Base-by-base conservation (phyloP, 30 jellyfish, hydroid and myxozoan genomes). In the Nemopilema nomurai region DNA sequence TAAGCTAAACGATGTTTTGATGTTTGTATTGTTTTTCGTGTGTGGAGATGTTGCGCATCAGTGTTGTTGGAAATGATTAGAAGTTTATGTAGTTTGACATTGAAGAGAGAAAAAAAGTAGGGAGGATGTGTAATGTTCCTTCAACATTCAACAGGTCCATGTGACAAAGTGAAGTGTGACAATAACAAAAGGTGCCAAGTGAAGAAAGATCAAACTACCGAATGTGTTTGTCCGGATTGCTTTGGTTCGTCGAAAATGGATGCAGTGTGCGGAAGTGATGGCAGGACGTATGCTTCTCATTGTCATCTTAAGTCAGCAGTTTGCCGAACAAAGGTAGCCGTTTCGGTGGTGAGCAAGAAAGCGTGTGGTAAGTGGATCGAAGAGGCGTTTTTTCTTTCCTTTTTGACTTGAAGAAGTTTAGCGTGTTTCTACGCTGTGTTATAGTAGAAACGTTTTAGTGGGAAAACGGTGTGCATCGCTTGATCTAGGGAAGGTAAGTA, bases 221-320 rank as follows among this genome's bases (percentile, higher is more conserved):
- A 77, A 69, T 90, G 97, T 74, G 51, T 77, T 25, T 90, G 97
- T 72, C 81, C 86, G 62, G 8, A n/a, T 0, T 90, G 97, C 68
- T 28, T n/a, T 0, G 23, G 53, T 8, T 19, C n/a, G 67, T 52
- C 76, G 18, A 62, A 71, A 29, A 33, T 32, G 33, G 41, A 80
- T 18, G 88, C 92, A 65, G 96, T 90, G 24, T 90, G 97, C 51
- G 97, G 96, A 33, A 81, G 92, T 77, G 88, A 90, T 57, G 95
- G 90, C 25, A 53, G 74, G 30, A 83, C 92, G 23, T 90, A 90
- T 77, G 97, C 97, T 4, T 52, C 85, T 19, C 27, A 70, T 72
- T 90, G 97, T 69, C 92, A 82, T 76, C 82, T 90, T 19, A 24
- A 77, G 32, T 52, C 71, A n/a, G 71, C 62, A 1, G 32, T 74